Percentiles rank a stretch among this genome's conserved stretches.
Conservation (phyloP, 2,888 invertebrate species). For the Drosophila basisetae region DNA sequence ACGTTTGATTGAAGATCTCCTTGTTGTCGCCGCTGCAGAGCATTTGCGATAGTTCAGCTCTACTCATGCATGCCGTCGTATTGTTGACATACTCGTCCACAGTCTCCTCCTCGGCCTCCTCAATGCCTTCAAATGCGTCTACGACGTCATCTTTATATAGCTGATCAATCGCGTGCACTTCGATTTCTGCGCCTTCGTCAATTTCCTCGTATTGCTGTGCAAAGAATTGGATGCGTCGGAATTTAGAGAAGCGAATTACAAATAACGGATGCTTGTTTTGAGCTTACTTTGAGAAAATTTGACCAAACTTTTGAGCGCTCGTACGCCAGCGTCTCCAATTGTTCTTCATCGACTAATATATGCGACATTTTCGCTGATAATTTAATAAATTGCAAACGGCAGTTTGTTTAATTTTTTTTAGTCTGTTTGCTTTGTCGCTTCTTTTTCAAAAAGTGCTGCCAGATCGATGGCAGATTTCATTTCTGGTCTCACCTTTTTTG, state of each 20-base stretch:
- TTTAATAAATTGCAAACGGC: neutral
- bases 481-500: neutral
- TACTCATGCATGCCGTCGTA: constrained; percentile 47
- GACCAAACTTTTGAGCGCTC: constrained; percentile 82
- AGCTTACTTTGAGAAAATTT: constrained; percentile 65
- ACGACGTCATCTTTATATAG: constrained; percentile 26
- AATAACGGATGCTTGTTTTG: neutral
- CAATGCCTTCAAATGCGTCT: neutral
- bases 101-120: constrained; percentile 50
- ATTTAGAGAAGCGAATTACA: neutral
- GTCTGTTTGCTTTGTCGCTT: constrained; percentile 9
- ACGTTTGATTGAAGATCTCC: constrained; percentile 76
- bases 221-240: neutral
- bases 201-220: constrained; percentile 26
- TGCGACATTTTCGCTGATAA: constrained; percentile 41
- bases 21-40: constrained; percentile 45
- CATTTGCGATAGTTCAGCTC: constrained; percentile 58
- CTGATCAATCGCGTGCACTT: constrained; percentile 34
- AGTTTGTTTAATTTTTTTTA: constrained; percentile 1
- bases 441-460: constrained; percentile 23
- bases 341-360: constrained; percentile 52
- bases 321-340: constrained; percentile 64
- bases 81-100: constrained; percentile 45
- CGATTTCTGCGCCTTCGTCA: constrained; percentile 40
- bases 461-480: neutral